Percentiles rank a stretch among this genome's conserved stretches.
phyloP scores from a whole-genome alignment of 2,113 vertebrate species.

The Heptranchias perlo region DNA sequence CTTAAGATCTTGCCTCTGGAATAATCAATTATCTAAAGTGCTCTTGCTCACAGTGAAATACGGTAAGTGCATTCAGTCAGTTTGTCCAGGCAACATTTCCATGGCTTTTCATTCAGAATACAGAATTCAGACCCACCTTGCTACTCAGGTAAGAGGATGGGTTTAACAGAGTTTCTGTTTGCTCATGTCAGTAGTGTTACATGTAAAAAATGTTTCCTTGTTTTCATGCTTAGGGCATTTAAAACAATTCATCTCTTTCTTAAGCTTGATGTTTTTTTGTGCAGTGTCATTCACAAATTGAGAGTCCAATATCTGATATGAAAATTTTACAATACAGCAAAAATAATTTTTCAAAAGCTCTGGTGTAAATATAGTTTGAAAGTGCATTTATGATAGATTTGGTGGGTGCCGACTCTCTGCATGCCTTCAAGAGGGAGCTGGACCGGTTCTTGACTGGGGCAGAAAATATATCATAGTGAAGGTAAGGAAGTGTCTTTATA shows the following conservation, averaged over 20 bases:
- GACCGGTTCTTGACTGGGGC: no score
- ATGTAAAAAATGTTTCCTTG: not conserved
- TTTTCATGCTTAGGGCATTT: not conserved
- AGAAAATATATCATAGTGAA: no score
- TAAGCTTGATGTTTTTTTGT: not conserved
- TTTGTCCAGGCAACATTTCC: not conserved
- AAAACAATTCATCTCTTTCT: not conserved
- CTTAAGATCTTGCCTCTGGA: conserved; percentile 3
- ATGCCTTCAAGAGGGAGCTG: no score
- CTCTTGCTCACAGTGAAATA: conserved; percentile 1
- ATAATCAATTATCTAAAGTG: conserved; percentile 2
- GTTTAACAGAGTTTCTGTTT: not conserved
- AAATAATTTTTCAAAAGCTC: not conserved
- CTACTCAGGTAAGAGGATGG: conserved; percentile 1
- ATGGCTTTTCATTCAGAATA: conserved; percentile 24
- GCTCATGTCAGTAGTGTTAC: not conserved
- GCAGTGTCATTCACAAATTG: not conserved
- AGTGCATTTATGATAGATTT: not conserved
- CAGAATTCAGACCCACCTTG: conserved; percentile 17
- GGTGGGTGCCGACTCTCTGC: no score
- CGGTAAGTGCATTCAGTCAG: not conserved
- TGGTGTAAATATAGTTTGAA: not conserved
- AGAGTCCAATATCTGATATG: not conserved
- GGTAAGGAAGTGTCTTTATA: no score
- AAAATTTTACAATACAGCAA: not conserved